phyloP scores from a whole-genome alignment of 2,113 vertebrate species.

The Leptobrachium ailaonicum region DNA sequence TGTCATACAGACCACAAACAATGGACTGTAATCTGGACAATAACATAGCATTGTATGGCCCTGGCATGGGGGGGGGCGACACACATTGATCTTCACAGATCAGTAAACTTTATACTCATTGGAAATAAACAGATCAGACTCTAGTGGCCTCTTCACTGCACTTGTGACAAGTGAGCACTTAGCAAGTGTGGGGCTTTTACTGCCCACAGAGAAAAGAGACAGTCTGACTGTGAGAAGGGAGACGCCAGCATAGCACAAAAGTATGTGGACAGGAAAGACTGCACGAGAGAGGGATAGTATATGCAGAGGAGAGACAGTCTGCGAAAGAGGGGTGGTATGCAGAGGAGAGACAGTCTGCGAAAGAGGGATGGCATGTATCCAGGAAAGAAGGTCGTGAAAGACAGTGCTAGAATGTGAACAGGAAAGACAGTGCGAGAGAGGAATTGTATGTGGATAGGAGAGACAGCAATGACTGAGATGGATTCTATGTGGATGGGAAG shows the following conservation, averaged over 20 bases:
- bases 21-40: constrained; percentile 65
- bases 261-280: neutral
- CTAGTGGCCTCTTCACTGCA: constrained; percentile 4
- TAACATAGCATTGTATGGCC: constrained; percentile 52
- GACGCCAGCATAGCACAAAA: neutral
- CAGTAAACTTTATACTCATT: neutral
- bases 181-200: neutral
- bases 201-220: neutral
- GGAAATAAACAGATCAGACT: neutral
- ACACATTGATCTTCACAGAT: constrained; percentile 1
- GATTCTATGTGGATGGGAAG: no score
- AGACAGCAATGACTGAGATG: no score
- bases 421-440: no score
- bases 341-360: no score
- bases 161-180: constrained; percentile 12
- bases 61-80: constrained; percentile 12
- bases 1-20: constrained; percentile 76
- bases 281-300: neutral
- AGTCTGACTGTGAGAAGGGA: neutral
- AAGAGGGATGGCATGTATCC: no score
- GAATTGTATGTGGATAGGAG: no score
- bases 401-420: no score
- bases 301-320: neutral
- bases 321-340: neutral
- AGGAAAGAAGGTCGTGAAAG: no score